Base-by-base conservation (phyloP, 2,888 invertebrate genomes). In the Trachelus iudaicus region DNA sequence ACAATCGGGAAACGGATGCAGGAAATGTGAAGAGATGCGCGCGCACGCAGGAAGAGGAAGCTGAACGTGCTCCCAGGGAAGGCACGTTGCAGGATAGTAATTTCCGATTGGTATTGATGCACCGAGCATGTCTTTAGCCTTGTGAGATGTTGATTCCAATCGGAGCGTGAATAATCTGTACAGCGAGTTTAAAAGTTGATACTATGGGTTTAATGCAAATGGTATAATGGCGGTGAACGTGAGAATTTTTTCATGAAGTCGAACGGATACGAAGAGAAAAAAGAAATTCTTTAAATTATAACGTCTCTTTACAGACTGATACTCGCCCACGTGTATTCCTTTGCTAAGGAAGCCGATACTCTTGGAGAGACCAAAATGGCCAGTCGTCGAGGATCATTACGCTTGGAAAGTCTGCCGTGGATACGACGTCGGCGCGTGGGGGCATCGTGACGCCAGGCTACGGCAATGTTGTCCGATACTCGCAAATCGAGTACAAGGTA, bases 401-500 rank as follows among this genome's bases (percentile, higher is more conserved):
- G 56, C 56, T 56, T 56, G 56, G 56, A 56, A 56, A 56, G 56
- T 56, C 23, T 56, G 56, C 56, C 23, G 56, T 23, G 56, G 56
- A 56, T 23, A 56, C 56, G 23, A 56, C 9, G 56, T 9, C 23
- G 56, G 56, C 56, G 56, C 56, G 56, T 56, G 79, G 73, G 81
- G 83, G 81, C 80, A 82, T 81, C 82, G 76, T 77, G 79, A 79
- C 81, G 80, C 77, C 77, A 82, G 80, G 81, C 77, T 78, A 83
- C 83, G 80, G 83, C 79, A 76, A 83, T 81, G 84, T 82, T 81
- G 73, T 37, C 75, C 68, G 35, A 76, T 81, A 82, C 81, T 82
- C 84, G 83, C 83, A 86, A 86, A 86, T 87, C 86, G 85, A 83
- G 85, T 83, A 87, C 87, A 86, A 85, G 86, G 86, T 83, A 81